Evolutionary conservation across 2,888 invertebrate genomes (phyloP).

Genomic region (Keiferia lycopersicella): DNA sequence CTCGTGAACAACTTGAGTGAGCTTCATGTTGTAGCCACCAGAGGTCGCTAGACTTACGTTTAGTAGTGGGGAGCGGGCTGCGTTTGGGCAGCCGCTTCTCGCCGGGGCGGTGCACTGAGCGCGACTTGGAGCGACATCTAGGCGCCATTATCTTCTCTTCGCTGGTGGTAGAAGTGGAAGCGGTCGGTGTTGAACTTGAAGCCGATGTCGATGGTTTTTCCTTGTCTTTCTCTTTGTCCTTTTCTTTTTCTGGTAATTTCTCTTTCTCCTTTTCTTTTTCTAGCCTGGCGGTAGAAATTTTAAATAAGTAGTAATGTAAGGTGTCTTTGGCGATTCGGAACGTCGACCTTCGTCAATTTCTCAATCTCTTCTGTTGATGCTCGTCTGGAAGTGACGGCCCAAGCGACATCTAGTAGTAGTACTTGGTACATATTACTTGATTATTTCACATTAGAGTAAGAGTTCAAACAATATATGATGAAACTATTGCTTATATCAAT

Average conservation of each 20-base stretch:
- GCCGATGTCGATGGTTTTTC: conserved; percentile 39
- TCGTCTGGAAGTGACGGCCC: too few relatives aligned
- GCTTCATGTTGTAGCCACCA: too few relatives aligned
- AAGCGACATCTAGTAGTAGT: too few relatives aligned
- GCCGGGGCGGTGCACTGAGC: conserved; percentile 55
- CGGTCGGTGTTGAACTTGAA: conserved; percentile 3
- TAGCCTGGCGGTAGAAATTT: not conserved
- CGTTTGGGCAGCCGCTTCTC: conserved; percentile 66
- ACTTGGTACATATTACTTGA: too few relatives aligned
- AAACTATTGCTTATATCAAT: too few relatives aligned
- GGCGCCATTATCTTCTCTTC: conserved; percentile 49
- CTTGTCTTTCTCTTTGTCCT: conserved; percentile 44
- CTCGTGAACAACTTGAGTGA: too few relatives aligned
- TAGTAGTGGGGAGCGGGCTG: conserved; percentile 61
- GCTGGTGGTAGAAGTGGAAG: conserved; percentile 29
- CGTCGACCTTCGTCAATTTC: too few relatives aligned
- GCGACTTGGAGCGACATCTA: conserved; percentile 68
- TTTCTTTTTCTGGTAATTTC: conserved; percentile 46
- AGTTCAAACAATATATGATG: too few relatives aligned
- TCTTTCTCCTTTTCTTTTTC: conserved; percentile 43
- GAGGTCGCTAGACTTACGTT: too few relatives aligned
- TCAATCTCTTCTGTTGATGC: too few relatives aligned
- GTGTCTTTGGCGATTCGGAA: not conserved
- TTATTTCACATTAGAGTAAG: too few relatives aligned
- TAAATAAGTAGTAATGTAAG: not conserved